Evolutionary conservation across 2,888 invertebrate genomes (phyloP).

Genomic region (Clostera curtula): DNA sequence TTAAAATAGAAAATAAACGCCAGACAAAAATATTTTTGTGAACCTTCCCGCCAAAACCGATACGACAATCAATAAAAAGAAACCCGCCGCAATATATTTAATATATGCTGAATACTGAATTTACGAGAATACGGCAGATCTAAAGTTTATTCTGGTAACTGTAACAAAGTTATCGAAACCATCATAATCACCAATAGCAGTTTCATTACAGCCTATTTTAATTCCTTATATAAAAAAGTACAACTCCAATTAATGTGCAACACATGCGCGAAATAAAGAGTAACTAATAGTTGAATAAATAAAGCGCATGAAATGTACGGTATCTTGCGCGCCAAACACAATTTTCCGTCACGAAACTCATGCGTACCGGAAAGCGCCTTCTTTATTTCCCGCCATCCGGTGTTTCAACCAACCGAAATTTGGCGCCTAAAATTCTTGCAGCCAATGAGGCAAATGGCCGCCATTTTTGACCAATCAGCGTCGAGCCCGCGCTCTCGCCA

Average conservation of each 20-base stretch:
- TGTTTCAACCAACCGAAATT: conserved; percentile 71
- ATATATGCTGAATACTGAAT: too few species aligned
- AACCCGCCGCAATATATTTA: too few species aligned
- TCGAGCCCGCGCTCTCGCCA: conserved; percentile 70
- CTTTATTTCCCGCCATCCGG: conserved; percentile 69
- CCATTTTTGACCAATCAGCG: conserved; percentile 66
- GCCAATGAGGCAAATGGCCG: conserved; percentile 62
- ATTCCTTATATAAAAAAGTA: too few species aligned
- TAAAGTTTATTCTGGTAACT: too few species aligned
- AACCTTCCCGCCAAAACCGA: too few species aligned
- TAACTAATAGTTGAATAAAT: conserved; percentile 19
- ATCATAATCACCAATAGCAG: too few species aligned
- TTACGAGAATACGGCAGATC: too few species aligned
- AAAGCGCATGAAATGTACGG: conserved; percentile 29
- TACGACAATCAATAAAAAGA: too few species aligned
- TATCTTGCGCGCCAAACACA: conserved; percentile 56
- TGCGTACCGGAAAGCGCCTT: conserved; percentile 61
- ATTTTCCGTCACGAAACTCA: conserved; percentile 63
- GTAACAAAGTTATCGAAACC: too few species aligned
- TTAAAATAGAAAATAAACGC: too few species aligned
- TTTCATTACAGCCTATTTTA: too few species aligned
- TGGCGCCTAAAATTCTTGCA: conserved; percentile 59
- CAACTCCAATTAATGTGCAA: conserved; percentile 4
- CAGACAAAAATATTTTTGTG: too few species aligned
- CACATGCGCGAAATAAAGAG: conserved; percentile 10